These are phyloP conservation scores for Gisinianus flammeolus DNA, from an alignment of 2,888 invertebrate species.

Conservation along the genomic window DNA sequence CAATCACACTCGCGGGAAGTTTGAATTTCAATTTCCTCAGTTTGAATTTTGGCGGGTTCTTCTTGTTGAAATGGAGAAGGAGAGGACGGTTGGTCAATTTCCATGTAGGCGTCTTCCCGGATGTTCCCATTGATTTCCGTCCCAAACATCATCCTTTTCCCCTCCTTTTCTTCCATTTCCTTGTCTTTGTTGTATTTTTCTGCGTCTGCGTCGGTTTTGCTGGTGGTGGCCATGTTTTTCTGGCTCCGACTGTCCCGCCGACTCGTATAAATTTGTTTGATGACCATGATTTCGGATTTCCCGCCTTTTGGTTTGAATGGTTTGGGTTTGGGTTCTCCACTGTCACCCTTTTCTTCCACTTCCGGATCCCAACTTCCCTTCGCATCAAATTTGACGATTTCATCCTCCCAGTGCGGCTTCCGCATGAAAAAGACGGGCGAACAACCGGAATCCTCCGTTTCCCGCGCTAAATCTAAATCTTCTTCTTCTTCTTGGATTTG, in stretches of 20 bases:
- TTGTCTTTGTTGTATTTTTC: neutral
- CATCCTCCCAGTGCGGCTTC: neutral
- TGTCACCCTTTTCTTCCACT: constrained; percentile 7
- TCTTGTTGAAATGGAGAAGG: too few relatives aligned
- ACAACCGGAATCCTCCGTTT: neutral
- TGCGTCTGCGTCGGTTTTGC: neutral
- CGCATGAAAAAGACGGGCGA: neutral
- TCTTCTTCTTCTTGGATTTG: neutral
- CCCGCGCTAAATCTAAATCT: neutral
- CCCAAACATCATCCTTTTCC: neutral
- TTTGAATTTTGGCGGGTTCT: too few relatives aligned
- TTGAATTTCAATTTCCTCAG: too few relatives aligned
- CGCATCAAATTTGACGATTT: constrained; percentile 25
- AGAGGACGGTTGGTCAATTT: too few relatives aligned
- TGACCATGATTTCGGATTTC: neutral
- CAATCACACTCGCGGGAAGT: too few relatives aligned
- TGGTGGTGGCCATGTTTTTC: too few relatives aligned
- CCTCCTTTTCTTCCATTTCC: neutral
- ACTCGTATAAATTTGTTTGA: neutral
- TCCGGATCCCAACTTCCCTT: constrained; percentile 3
- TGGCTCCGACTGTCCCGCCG: neutral
- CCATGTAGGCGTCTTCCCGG: too few relatives aligned
- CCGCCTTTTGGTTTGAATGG: neutral
- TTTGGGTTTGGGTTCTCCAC: neutral
- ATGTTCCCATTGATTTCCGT: neutral